phyloP scores from a whole-genome alignment of 2,888 invertebrate species.

The Pseudococcus longispinus region DNA sequence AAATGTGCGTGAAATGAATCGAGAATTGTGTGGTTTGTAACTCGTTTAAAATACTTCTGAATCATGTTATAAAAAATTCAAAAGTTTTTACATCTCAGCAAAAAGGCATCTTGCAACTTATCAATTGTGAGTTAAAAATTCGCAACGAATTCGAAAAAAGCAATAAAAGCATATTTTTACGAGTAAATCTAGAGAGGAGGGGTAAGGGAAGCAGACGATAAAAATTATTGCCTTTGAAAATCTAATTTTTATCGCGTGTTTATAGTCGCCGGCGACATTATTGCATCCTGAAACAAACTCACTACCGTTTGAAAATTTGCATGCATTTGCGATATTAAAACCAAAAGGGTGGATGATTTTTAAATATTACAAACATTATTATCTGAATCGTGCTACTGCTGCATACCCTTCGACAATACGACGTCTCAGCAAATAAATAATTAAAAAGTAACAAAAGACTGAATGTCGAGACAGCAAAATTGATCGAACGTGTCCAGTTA shows the following conservation, averaged over 20 bases:
- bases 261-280: background rate
- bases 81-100: no score
- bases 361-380: background rate
- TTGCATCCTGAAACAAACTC: background rate
- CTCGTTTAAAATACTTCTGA: no score
- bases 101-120: no score
- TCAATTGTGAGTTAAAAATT: no score
- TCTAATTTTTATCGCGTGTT: background rate
- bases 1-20: no score
- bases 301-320: background rate
- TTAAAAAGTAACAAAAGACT: background rate
- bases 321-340: conserved; percentile 1
- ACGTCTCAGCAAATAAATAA: background rate
- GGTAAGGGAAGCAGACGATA: no score
- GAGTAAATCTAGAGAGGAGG: no score
- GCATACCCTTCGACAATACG: background rate
- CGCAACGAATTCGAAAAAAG: no score
- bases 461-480: background rate
- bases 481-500: background rate
- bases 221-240: background rate
- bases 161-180: no score
- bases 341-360: background rate
- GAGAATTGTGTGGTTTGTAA: no score
- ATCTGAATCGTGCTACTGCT: background rate
- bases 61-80: no score